A percentile compares a stretch with the other conserved stretches of the same genome.
These are phyloP conservation scores for Hippocampus abdominalis DNA, from an alignment of 2,113 vertebrate genomes.

Conservation along the genomic window DNA sequence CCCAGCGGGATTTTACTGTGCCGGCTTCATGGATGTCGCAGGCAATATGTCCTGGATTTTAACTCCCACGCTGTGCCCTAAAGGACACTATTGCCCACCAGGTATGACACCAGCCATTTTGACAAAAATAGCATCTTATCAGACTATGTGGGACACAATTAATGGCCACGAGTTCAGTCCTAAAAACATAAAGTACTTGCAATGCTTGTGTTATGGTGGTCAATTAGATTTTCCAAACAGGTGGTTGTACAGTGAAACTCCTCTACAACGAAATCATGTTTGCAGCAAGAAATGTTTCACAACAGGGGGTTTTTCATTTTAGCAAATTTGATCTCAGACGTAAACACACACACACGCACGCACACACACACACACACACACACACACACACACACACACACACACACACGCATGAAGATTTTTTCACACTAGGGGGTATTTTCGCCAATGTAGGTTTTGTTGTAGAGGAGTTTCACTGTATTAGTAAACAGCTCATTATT, in stretches of 20 bases:
- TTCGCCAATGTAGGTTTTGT: too few relatives aligned
- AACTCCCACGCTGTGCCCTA: slow-evolving; percentile 65
- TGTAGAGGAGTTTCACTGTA: too few relatives aligned
- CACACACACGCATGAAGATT: too few relatives aligned
- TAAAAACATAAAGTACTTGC: not conserved
- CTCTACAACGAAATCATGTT: too few relatives aligned
- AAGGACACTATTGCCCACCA: slow-evolving; percentile 75
- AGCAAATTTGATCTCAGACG: too few relatives aligned
- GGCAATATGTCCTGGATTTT: slow-evolving; percentile 49
- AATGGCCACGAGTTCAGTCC: not conserved
- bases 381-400: too few relatives aligned
- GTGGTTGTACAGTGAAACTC: too few relatives aligned
- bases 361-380: too few relatives aligned
- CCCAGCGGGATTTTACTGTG: slow-evolving; percentile 75
- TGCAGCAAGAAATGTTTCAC: too few relatives aligned
- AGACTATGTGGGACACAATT: slow-evolving; percentile 5
- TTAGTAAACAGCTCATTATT: slow-evolving; percentile 34
- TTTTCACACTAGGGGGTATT: too few relatives aligned
- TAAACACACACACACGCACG: too few relatives aligned
- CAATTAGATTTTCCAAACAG: slow-evolving; percentile 6
- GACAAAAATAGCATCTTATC: slow-evolving; percentile 5
- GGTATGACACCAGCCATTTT: slow-evolving; percentile 47
- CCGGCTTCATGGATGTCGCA: slow-evolving; percentile 38
- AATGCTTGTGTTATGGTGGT: not conserved
- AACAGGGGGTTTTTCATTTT: too few relatives aligned